Percentiles rank a stretch among this genome's conserved stretches.
These are phyloP conservation scores for Acanthopagrus latus DNA, from an alignment of 2,797 vertebrate genomes.

Conservation along the genomic window DNA sequence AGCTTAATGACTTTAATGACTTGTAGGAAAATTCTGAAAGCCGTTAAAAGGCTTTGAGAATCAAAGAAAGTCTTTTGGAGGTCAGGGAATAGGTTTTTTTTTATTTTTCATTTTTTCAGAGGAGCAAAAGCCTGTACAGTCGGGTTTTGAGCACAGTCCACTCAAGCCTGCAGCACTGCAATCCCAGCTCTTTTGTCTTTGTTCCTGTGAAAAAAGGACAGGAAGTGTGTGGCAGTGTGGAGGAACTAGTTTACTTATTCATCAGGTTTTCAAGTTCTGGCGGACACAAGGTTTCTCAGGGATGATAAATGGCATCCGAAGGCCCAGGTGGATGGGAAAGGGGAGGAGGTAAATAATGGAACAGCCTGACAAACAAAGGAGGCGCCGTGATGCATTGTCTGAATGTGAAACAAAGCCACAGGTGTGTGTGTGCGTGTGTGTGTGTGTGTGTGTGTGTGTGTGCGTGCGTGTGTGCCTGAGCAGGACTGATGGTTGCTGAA, in stretches of 20 bases:
- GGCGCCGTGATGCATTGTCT: slow-evolving; percentile 76
- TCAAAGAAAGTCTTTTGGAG: slow-evolving; percentile 58
- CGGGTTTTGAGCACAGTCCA: slow-evolving; percentile 44
- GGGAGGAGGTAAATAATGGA: slow-evolving; percentile 82
- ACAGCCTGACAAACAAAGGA: slow-evolving; percentile 81
- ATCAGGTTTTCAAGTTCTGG: slow-evolving; percentile 79
- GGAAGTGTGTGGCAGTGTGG: slow-evolving; percentile 71
- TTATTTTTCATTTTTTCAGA: slow-evolving; percentile 21
- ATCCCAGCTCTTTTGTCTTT: slow-evolving; percentile 60
- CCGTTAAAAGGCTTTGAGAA: slow-evolving; percentile 53
- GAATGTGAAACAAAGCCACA: slow-evolving; percentile 76
- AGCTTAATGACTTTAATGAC: slow-evolving; percentile 75
- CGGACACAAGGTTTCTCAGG: slow-evolving; percentile 71
- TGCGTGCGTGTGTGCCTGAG: neutral
- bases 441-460: neutral
- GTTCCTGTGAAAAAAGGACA: slow-evolving; percentile 64
- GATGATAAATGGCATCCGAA: slow-evolving; percentile 80
- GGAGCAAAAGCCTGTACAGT: slow-evolving; percentile 25
- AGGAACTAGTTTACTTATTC: slow-evolving; percentile 83
- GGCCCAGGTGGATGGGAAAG: slow-evolving; percentile 68
- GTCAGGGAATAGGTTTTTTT: slow-evolving; percentile 42
- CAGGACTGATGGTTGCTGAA: slow-evolving; percentile 52
- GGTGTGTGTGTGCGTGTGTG: slow-evolving; percentile 65
- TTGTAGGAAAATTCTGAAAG: slow-evolving; percentile 57
- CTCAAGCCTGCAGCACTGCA: slow-evolving; percentile 46